Base-by-base conservation (phyloP, 2,888 invertebrate species). In the Tenthredo mesomela region DNA sequence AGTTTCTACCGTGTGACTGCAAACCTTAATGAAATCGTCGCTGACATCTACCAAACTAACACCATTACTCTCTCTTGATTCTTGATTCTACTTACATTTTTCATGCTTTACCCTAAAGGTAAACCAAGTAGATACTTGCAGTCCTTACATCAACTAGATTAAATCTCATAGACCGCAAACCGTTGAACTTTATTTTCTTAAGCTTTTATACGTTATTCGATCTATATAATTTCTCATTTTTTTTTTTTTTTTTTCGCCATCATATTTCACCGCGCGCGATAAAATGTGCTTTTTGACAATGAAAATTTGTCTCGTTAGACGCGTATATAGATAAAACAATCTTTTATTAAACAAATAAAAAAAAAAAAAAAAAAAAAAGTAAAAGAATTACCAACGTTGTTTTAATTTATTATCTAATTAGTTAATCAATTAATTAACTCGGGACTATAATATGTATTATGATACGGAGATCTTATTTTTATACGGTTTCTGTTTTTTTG, bases 1-100 rank as follows among this genome's bases (percentile, higher is more conserved):
- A 47, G 43, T 75, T 50, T 77, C 40, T 33, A 50, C 77, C 61
- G 61, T 80, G 80, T 40, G 37, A 61, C 37, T 80, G 61, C 2
- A 61, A 80, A 80, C 58, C 40, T 61, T 80, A 80, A 80, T 80
- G 80, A 80, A 80, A 80, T 58, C 40, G 80, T 80, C 61, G 80
- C 58, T 21, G 29, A 50, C 50, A 77, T 77, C 54, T 54, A 77
- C 15, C 29, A 18, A 33, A 77, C 50, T n/a, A 50, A 77, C 61
- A 80, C 58, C 54, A 33, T 33, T n/a, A 29, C 40, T n/a, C 50
- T 50, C 25, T 47, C 29, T n/a, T n/a, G 18, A 33, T 2, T 2
- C 33, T 33, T 18, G 25, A 43, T 43, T 73, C 12, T 73, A 73
- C 71, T 77, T 18, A 25, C 29, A 77, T 54, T 77, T 77, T 50